phyloP scores from a whole-genome alignment of 2,797 vertebrate species.

The Xyrichtys novacula region DNA sequence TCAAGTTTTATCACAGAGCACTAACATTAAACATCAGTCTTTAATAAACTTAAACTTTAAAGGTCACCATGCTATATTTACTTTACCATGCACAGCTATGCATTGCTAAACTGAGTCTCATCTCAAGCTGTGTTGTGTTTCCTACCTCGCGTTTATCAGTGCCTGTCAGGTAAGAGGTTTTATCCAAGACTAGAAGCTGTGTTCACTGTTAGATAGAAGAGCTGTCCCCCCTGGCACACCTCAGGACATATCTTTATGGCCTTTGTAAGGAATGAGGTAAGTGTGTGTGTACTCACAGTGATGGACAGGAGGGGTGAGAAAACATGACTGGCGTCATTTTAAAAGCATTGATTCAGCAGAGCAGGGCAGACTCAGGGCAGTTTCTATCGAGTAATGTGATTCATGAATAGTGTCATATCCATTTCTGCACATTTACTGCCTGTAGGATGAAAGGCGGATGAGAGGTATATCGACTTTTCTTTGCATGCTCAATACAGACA shows the following conservation, averaged over 20 bases:
- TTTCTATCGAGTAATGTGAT: constrained; percentile 32
- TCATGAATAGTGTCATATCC: constrained; percentile 58
- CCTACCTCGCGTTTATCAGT: constrained; percentile 5
- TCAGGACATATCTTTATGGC: constrained; percentile 5
- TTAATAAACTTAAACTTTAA: not conserved
- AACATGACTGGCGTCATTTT: constrained; percentile 43
- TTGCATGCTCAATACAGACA: constrained; percentile 16
- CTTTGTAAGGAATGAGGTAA: constrained; percentile 15
- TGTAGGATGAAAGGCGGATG: constrained; percentile 17
- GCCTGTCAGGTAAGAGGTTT: constrained; percentile 3
- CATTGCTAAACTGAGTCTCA: not conserved
- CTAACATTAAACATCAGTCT: not conserved
- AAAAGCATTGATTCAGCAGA: constrained; percentile 56
- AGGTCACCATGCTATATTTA: not conserved
- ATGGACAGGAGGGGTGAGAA: constrained; percentile 32
- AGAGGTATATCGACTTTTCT: constrained; percentile 47
- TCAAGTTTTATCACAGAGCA: not conserved
- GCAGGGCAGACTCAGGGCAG: constrained; percentile 17
- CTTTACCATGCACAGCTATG: not conserved
- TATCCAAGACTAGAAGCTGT: constrained; percentile 6
- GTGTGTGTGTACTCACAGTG: constrained; percentile 17
- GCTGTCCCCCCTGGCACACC: constrained; percentile 9
- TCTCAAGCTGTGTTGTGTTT: constrained; percentile 1
- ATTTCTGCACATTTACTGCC: constrained; percentile 38
- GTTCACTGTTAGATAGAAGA: constrained; percentile 14